Percentiles rank a stretch among this genome's conserved stretches.
These are phyloP conservation scores for Oreonectes daqikongensis DNA, from an alignment of 2,797 vertebrate species.

Conservation along the genomic window DNA sequence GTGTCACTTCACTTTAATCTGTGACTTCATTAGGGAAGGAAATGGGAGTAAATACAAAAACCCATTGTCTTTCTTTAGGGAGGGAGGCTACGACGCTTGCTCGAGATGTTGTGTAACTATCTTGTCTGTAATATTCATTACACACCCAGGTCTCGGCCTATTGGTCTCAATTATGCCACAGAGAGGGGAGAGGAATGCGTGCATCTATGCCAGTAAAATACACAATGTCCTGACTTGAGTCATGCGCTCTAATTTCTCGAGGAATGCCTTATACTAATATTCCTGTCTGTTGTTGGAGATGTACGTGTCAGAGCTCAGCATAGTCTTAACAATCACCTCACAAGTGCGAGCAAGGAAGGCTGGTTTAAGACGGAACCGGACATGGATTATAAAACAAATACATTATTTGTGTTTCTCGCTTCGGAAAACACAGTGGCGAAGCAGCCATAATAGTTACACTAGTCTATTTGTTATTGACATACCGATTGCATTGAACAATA, in stretches of 20 bases:
- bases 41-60: constrained; percentile 84
- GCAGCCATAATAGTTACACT: constrained; percentile 41
- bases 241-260: constrained; percentile 42
- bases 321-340: constrained; percentile 51
- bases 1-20: constrained; percentile 83
- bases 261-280: constrained; percentile 38
- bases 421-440: constrained; percentile 42
- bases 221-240: constrained; percentile 26
- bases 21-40: constrained; percentile 87
- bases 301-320: constrained; percentile 43
- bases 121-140: constrained; percentile 74
- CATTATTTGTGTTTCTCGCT: constrained; percentile 15
- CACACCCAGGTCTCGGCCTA: constrained; percentile 63
- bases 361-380: constrained; percentile 40
- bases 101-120: constrained; percentile 77
- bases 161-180: constrained; percentile 50
- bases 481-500: neutral
- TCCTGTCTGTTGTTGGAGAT: constrained; percentile 16
- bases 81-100: constrained; percentile 62
- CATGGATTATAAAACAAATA: constrained; percentile 41
- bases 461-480: constrained; percentile 20
- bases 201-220: constrained; percentile 35
- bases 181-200: constrained; percentile 28
- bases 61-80: constrained; percentile 79
- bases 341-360: constrained; percentile 28